Conservation (phyloP, 2,797 vertebrate species). For the Sitta carolinensis region DNA sequence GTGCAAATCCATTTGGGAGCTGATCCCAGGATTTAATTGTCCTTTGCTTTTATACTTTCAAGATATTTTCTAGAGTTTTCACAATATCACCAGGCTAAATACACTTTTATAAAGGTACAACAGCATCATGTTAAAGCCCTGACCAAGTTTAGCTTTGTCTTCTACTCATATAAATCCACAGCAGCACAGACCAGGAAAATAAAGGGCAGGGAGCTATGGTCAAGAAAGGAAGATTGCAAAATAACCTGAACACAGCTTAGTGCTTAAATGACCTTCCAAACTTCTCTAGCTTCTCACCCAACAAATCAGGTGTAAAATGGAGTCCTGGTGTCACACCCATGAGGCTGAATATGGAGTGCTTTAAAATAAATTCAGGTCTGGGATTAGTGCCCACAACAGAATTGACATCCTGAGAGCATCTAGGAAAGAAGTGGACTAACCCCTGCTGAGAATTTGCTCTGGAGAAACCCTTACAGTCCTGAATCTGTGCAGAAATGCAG, state of each 20-base stretch:
- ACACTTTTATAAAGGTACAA: neutral
- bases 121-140: neutral
- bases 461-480: neutral
- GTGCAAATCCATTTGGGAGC: conserved; percentile 28
- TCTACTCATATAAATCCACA: neutral
- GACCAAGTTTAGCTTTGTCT: neutral
- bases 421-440: neutral
- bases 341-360: neutral
- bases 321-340: neutral
- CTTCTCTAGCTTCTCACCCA: neutral
- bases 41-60: conserved; percentile 50
- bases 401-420: neutral
- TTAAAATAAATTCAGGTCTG: neutral
- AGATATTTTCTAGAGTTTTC: neutral
- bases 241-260: neutral
- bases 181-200: neutral
- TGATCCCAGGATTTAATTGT: conserved; percentile 61
- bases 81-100: neutral
- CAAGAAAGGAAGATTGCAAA: neutral
- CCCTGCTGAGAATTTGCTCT: neutral
- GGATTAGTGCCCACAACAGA: neutral
- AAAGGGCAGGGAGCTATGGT: neutral
- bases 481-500: neutral
- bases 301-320: neutral
- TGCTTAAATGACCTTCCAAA: neutral